Percentiles rank a stretch among this genome's conserved stretches.
Conservation (phyloP, 2,888 invertebrate genomes). For the Aleiodes leptofemur region DNA sequence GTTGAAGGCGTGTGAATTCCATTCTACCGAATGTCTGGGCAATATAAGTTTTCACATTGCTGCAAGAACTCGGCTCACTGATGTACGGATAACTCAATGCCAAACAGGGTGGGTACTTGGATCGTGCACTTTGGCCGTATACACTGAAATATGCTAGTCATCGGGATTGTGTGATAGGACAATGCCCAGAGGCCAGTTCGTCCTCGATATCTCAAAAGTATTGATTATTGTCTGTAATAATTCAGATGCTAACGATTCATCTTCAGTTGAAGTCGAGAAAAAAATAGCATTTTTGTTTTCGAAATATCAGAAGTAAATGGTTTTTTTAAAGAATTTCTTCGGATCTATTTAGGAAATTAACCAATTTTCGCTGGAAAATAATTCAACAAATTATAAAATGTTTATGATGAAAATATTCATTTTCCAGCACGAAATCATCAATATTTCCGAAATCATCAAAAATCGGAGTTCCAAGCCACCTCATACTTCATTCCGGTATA, state of each 20-base stretch:
- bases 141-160: conserved; percentile 79
- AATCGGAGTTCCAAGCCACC: not conserved
- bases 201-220: conserved; percentile 81
- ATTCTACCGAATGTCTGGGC: conserved; percentile 78
- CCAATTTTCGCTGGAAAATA: no score
- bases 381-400: no score
- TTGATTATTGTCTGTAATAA: conserved; percentile 79
- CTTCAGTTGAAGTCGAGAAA: conserved; percentile 73
- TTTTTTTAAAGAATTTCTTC: no score
- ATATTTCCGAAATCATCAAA: no score
- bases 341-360: no score
- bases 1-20: conserved; percentile 76
- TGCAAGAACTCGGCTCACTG: conserved; percentile 75
- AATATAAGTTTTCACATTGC: conserved; percentile 78
- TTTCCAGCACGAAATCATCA: no score
- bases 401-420: no score
- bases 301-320: no score
- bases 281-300: no score
- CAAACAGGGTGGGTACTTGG: conserved; percentile 68
- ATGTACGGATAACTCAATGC: conserved; percentile 81
- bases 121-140: conserved; percentile 82
- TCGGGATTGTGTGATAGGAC: conserved; percentile 78
- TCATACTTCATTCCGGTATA: not conserved
- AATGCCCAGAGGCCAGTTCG: conserved; percentile 78
- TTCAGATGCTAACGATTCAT: conserved; percentile 73